These are phyloP conservation scores for Ophraella communa DNA, from an alignment of 2,888 invertebrate genomes.

Conservation along the genomic window DNA sequence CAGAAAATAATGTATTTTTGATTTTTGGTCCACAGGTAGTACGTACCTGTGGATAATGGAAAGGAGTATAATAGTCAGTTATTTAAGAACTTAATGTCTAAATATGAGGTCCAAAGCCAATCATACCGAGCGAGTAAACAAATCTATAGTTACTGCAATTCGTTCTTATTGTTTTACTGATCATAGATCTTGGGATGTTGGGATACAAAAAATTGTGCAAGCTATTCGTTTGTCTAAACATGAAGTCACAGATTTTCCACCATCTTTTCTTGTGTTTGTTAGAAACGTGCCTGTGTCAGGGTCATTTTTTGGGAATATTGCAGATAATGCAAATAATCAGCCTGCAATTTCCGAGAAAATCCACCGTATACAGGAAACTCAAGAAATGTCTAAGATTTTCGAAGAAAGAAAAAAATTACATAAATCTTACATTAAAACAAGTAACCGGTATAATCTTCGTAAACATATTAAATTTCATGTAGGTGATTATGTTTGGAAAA, in stretches of 20 bases:
- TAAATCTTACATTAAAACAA: not conserved
- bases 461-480: conserved; percentile 6
- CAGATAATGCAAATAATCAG: not conserved
- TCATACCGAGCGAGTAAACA: no score
- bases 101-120: not conserved
- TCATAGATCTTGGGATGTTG: no score
- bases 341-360: not conserved
- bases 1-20: not conserved
- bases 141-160: no score
- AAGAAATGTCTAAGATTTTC: not conserved
- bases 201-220: no score
- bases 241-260: no score
- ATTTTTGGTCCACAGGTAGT: not conserved
- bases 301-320: not conserved
- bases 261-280: no score
- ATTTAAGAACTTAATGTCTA: not conserved
- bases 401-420: not conserved
- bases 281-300: not conserved
- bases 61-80: not conserved
- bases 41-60: not conserved
- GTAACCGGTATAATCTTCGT: not conserved
- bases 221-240: no score
- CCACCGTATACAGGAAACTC: not conserved
- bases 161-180: no score
- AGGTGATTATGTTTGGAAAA: conserved; percentile 3